Base-by-base conservation (phyloP, 2,888 invertebrate genomes). In the Heteromurus nitidus region DNA sequence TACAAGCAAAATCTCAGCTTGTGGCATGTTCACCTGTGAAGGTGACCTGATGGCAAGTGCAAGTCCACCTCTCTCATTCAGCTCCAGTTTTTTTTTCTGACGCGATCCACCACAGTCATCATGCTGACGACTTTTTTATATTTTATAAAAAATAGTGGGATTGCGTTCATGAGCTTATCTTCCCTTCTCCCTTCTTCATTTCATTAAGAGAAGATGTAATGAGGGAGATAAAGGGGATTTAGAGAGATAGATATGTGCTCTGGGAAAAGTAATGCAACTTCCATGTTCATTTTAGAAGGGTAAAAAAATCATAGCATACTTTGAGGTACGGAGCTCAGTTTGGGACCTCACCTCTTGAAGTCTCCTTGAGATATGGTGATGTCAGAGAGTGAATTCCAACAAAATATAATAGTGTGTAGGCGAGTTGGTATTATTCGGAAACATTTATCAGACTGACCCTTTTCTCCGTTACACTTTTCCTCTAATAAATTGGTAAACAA, bases 1-100 rank as follows among this genome's bases (percentile, higher is more conserved):
- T n/a, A n/a, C n/a, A n/a, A n/a, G n/a, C n/a, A n/a, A 36, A 47
- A 69, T 69, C 77, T 69, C 77, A 77, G 77, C 77, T 77, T 77
- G 77, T 77, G 77, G 69, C 77, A 47, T 55, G 55, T 68, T 60
- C 60, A 44, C 58, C n/a, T n/a, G n/a, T n/a, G n/a, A n/a, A n/a
- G n/a, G n/a, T n/a, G n/a, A n/a, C n/a, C 68, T 67, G 64, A 47
- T 75, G 65, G 30, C 44, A 22, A 36, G 7, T 36, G 13, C 36
- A 36, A 36, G 13, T 13, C n/a, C n/a, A n/a, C n/a, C n/a, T n/a
- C n/a, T 16, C 47, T 47, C n/a, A 47, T 47, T 9, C 36, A n/a
- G n/a, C 50, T 50, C 50, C n/a, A n/a, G n/a, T n/a, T n/a, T n/a
- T n/a, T n/a, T n/a, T n/a, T n/a, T n/a, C n/a, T n/a, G n/a, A n/a